These are phyloP conservation scores for Epizoanthus rinbou DNA, from an alignment of 92 coral and sea anemone genomes.

Conservation along the genomic window DNA sequence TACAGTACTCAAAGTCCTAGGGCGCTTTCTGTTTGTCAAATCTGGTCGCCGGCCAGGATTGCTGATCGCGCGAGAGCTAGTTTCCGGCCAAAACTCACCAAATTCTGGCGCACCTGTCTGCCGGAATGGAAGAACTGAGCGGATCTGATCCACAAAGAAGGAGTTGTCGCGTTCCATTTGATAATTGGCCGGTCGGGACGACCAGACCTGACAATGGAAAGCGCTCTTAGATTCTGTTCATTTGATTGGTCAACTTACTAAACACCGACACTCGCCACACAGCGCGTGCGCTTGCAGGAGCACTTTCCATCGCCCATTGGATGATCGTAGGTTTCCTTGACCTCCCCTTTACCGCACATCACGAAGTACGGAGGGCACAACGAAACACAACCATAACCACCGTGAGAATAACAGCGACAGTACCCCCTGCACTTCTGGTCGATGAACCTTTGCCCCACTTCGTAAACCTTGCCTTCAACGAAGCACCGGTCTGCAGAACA, in stretches of 20 bases:
- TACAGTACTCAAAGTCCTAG: too few species aligned
- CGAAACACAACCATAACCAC: constrained; percentile 35
- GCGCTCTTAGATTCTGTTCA: too few species aligned
- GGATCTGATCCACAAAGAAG: too few species aligned
- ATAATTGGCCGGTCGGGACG: too few species aligned
- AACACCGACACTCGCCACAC: constrained; percentile 30
- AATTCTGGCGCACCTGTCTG: too few species aligned
- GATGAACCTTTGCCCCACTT: constrained; percentile 41
- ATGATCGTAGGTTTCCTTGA: neutral
- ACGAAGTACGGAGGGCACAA: constrained; percentile 56
- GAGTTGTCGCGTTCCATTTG: too few species aligned
- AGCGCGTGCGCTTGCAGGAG: constrained; percentile 41
- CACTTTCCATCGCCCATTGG: constrained; percentile 53
- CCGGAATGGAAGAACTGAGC: too few species aligned
- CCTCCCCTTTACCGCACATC: constrained; percentile 39
- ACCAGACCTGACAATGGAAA: too few species aligned
- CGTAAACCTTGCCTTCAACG: constrained; percentile 36
- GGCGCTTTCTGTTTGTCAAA: too few species aligned
- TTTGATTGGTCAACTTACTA: neutral
- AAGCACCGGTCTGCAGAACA: constrained; percentile 35
- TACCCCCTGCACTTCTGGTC: constrained; percentile 33
- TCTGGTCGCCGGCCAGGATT: too few species aligned
- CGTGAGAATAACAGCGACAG: constrained; percentile 43
- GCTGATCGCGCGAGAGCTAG: too few species aligned
- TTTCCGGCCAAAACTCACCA: too few species aligned